Evolutionary conservation across 2,113 vertebrate genomes (phyloP).

Genomic region (Prionailurus viverrinus): DNA sequence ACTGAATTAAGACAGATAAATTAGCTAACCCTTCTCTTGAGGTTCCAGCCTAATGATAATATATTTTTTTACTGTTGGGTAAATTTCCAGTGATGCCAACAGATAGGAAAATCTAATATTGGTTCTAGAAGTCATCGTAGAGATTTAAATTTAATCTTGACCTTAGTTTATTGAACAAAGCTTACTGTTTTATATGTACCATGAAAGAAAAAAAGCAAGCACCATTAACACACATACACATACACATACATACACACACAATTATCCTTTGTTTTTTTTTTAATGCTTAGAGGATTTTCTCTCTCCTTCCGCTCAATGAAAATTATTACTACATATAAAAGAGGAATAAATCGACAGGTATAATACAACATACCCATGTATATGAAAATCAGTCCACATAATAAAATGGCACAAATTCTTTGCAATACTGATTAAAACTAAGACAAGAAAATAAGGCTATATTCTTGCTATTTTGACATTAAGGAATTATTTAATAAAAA

Average conservation of each 20-base stretch:
- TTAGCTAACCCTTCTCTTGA: not conserved
- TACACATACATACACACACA: not conserved
- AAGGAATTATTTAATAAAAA: slow-evolving; percentile 26
- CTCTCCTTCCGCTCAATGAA: not conserved
- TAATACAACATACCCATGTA: not conserved
- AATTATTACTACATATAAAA: not conserved
- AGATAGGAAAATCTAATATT: slow-evolving; percentile 27
- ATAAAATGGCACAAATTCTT: not conserved
- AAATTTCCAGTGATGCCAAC: not conserved
- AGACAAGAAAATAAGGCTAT: not conserved
- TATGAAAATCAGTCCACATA: not conserved
- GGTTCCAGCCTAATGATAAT: not conserved
- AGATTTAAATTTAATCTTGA: slow-evolving; percentile 6
- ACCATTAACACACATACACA: not conserved
- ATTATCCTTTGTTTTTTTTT: not conserved
- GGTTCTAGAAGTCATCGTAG: not conserved
- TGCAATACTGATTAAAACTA: not conserved
- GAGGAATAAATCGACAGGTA: not conserved
- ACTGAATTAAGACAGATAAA: not conserved
- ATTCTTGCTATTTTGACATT: not conserved
- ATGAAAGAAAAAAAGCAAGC: not conserved
- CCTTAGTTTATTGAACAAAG: not conserved
- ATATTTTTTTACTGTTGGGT: not conserved
- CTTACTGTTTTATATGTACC: not conserved
- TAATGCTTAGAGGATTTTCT: not conserved